phyloP scores from a whole-genome alignment of 2,888 invertebrate genomes.

The Volucella inflata region DNA sequence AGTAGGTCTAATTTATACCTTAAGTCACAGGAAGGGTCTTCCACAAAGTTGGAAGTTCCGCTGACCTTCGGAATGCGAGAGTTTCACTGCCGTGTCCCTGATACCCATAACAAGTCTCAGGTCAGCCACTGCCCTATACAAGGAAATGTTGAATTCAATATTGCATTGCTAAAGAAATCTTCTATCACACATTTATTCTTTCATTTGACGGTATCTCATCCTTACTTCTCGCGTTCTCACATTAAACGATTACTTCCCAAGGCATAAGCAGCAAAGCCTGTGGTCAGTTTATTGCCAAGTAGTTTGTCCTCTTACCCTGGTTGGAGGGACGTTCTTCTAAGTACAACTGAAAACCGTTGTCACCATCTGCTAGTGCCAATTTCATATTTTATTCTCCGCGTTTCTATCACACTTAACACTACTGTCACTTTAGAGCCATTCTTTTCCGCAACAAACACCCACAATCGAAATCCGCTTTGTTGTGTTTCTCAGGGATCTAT shows the following conservation, averaged over 20 bases:
- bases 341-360: constrained; percentile 37
- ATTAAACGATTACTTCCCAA: background rate
- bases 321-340: background rate
- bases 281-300: constrained; percentile 60
- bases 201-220: background rate
- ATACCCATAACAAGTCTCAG: too few relatives aligned
- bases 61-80: too few relatives aligned
- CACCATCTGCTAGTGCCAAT: constrained; percentile 64
- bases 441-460: constrained; percentile 8
- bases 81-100: too few relatives aligned
- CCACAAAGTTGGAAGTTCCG: too few relatives aligned
- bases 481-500: constrained; percentile 59
- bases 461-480: constrained; percentile 60
- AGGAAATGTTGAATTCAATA: too few relatives aligned
- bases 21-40: too few relatives aligned
- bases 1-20: too few relatives aligned
- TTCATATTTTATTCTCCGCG: constrained; percentile 62
- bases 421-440: constrained; percentile 32
- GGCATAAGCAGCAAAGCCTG: constrained; percentile 56
- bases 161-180: too few relatives aligned
- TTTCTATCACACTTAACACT: constrained; percentile 71
- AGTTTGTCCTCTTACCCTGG: constrained; percentile 18
- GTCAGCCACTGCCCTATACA: too few relatives aligned
- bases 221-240: background rate
- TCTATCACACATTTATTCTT: too few relatives aligned